A percentile compares a stretch with the other conserved stretches of the same genome.
These are phyloP conservation scores for Uria aalge DNA, from an alignment of 2,113 vertebrate genomes.

Conservation along the genomic window DNA sequence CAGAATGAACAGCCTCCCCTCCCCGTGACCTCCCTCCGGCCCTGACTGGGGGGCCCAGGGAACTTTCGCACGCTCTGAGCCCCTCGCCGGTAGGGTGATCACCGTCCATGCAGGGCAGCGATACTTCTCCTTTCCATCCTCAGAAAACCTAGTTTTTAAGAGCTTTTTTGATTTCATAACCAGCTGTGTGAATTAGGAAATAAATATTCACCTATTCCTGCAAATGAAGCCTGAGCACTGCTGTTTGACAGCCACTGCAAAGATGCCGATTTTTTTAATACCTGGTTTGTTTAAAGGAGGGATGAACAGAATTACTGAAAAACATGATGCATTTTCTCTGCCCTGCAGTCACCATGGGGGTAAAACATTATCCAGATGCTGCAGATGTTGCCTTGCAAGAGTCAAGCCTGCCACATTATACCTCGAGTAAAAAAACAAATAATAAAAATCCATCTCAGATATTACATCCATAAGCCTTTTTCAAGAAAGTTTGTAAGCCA, in stretches of 20 bases:
- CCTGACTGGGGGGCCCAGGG: background rate
- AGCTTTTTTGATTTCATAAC: background rate
- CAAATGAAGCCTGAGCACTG: background rate
- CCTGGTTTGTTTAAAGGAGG: background rate
- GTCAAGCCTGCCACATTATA: background rate
- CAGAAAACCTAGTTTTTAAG: background rate
- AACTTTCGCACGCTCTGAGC: rapidly evolving
- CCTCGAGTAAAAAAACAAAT: rapidly evolving
- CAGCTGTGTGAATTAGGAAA: background rate
- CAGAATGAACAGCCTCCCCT: background rate
- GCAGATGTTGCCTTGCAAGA: background rate
- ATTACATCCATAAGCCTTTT: background rate
- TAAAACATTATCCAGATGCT: background rate
- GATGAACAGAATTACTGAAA: background rate
- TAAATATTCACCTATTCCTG: background rate
- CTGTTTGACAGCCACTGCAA: background rate
- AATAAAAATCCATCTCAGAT: background rate
- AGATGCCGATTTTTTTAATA: background rate
- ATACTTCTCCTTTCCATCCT: background rate
- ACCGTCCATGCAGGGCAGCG: rapidly evolving
- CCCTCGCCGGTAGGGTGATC: background rate
- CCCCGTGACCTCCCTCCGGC: background rate
- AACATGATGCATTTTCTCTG: background rate
- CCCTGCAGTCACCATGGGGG: rapidly evolving
- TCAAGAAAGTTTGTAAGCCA: background rate